These are phyloP conservation scores for Chelonoidis abingdonii DNA, from an alignment of 2,113 vertebrate species.

Conservation along the genomic window DNA sequence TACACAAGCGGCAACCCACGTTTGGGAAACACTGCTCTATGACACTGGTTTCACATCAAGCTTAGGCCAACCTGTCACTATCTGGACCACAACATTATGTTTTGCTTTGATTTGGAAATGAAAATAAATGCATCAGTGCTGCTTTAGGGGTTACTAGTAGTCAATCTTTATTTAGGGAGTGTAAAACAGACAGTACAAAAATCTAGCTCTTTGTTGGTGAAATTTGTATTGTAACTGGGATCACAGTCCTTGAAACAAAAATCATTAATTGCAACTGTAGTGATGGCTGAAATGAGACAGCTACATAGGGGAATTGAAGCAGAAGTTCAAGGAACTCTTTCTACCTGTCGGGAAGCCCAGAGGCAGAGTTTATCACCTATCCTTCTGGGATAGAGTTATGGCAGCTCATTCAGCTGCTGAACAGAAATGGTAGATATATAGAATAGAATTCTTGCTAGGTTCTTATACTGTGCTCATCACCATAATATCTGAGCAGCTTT, in stretches of 20 bases:
- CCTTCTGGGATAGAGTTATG: not conserved
- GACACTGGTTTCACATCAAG: slow-evolving; percentile 30
- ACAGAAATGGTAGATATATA: not conserved
- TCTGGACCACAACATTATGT: slow-evolving; percentile 37
- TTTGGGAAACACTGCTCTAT: too few relatives aligned
- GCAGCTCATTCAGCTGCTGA: slow-evolving; percentile 1
- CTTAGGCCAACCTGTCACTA: slow-evolving; percentile 19
- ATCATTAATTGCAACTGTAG: not conserved
- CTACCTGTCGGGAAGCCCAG: not conserved
- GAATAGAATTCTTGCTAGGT: not conserved
- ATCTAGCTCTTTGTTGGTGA: not conserved
- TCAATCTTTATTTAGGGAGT: not conserved
- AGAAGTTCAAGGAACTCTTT: not conserved
- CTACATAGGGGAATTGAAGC: not conserved
- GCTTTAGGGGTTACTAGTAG: not conserved
- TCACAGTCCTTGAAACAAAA: not conserved
- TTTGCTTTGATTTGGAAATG: not conserved
- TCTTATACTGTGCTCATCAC: not conserved
- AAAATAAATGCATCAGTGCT: not conserved
- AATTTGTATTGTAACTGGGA: not conserved
- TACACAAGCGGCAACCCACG: too few relatives aligned
- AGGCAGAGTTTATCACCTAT: not conserved
- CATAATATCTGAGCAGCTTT: slow-evolving; percentile 11
- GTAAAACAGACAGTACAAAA: not conserved
- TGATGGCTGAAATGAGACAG: not conserved